Conservation (phyloP, 2,888 invertebrate species). For the Rotaria socialis region DNA sequence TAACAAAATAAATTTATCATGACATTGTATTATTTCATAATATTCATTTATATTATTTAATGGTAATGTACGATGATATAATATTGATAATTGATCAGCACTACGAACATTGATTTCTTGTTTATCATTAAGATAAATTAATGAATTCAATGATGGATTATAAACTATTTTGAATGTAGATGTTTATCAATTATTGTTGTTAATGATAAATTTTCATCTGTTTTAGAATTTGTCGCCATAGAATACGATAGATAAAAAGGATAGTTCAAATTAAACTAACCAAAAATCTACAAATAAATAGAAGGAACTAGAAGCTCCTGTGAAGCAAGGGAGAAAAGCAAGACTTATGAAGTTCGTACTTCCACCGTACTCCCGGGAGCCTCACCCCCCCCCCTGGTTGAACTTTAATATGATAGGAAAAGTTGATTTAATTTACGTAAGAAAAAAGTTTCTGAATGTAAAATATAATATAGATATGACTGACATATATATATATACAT, state of each 20-base stretch:
- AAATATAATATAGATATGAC: too few species aligned
- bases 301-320: too few species aligned
- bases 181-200: not conserved
- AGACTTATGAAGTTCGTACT: too few species aligned
- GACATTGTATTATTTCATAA: not conserved
- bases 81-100: constrained; percentile 25
- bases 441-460: too few species aligned
- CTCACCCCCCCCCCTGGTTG: too few species aligned
- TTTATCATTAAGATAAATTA: constrained; percentile 9
- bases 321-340: too few species aligned
- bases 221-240: not conserved
- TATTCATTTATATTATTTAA: not conserved
- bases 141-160: constrained; percentile 21
- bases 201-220: not conserved
- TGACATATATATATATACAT: too few species aligned
- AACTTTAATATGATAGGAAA: too few species aligned
- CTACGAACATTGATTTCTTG: constrained; percentile 11
- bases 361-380: too few species aligned
- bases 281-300: not conserved
- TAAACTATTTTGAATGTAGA: not conserved
- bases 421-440: too few species aligned
- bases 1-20: not conserved
- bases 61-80: not conserved
- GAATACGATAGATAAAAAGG: not conserved
- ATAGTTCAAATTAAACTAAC: not conserved